A percentile compares a stretch with the other conserved stretches of the same genome.
Evolutionary conservation across 2,113 vertebrate species (phyloP).

Genomic region (Anarrhichthys ocellatus): DNA sequence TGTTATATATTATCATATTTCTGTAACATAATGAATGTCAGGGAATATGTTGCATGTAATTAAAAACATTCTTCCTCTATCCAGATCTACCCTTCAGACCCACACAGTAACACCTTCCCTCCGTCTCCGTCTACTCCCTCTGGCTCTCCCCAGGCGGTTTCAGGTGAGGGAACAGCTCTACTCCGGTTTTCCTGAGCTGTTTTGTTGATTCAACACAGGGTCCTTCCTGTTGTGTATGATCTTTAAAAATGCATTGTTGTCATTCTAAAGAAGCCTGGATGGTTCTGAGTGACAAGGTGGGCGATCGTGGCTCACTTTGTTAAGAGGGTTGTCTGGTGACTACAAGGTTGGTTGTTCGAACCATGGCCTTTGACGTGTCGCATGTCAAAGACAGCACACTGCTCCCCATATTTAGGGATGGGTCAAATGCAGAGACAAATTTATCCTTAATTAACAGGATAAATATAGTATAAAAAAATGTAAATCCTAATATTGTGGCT

Average conservation of each 20-base stretch:
- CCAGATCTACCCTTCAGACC: constrained; percentile 97
- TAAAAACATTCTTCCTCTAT: constrained; percentile 41
- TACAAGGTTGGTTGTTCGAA: no score
- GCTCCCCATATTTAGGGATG: no score
- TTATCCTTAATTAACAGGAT: no score
- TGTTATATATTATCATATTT: neutral
- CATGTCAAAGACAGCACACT: no score
- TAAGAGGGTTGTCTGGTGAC: no score
- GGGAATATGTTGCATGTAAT: neutral
- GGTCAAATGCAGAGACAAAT: no score
- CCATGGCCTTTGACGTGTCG: no score
- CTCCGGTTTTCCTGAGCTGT: constrained; percentile 30
- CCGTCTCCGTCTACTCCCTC: constrained; percentile 93
- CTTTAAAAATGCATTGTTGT: constrained; percentile 39
- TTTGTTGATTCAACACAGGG: constrained; percentile 36
- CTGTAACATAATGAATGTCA: neutral
- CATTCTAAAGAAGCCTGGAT: neutral
- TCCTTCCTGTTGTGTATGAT: constrained; percentile 30
- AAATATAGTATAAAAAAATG: no score
- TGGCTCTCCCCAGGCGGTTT: constrained; percentile 93
- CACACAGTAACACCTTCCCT: constrained; percentile 92
- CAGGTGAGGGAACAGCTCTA: constrained; percentile 83
- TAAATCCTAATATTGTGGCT: no score
- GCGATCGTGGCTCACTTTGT: no score
- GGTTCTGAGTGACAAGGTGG: constrained; percentile 18